Conservation (phyloP, 2,888 invertebrate species). For the Drosophila anomalipes region DNA sequence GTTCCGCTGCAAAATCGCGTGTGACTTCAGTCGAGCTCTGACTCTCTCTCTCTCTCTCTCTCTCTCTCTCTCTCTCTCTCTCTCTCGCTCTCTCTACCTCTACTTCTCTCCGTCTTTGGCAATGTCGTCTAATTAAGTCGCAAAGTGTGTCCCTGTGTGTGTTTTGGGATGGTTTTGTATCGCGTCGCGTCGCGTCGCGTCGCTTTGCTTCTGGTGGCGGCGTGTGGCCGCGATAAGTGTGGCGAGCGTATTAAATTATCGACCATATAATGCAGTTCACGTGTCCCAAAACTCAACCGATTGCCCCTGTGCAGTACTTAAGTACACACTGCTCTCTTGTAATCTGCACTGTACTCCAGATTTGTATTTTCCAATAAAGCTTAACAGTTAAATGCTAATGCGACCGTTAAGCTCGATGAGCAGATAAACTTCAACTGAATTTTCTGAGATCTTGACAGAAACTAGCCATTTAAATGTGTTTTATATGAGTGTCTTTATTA, state of each 20-base stretch:
- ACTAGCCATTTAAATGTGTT: constrained; percentile 1
- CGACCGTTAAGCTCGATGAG: constrained; percentile 15
- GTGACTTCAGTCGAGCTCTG: constrained; percentile 24
- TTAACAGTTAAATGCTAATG: constrained; percentile 23
- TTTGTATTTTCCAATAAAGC: constrained; percentile 45
- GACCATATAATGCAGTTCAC: constrained; percentile 74
- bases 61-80: background rate
- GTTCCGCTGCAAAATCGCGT: constrained; percentile 57
- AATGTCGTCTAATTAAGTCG: constrained; percentile 74
- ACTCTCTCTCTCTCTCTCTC: background rate
- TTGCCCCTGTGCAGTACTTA: constrained; percentile 27
- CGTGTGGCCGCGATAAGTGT: constrained; percentile 71
- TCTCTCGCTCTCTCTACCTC: background rate
- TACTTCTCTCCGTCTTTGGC: constrained; percentile 26
- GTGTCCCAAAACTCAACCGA: constrained; percentile 55
- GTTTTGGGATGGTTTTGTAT: constrained; percentile 38
- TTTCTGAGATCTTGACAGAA: background rate
- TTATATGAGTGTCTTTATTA: background rate
- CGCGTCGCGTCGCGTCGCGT: constrained; percentile 18
- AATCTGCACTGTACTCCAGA: constrained; percentile 37
- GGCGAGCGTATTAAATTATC: constrained; percentile 74
- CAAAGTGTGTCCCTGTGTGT: constrained; percentile 72
- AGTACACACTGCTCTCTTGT: constrained; percentile 15
- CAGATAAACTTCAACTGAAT: constrained; percentile 23
- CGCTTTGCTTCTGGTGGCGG: constrained; percentile 43